These are phyloP conservation scores for Acrocephalus arundinaceus DNA, from an alignment of 2,113 vertebrate genomes.

Conservation along the genomic window DNA sequence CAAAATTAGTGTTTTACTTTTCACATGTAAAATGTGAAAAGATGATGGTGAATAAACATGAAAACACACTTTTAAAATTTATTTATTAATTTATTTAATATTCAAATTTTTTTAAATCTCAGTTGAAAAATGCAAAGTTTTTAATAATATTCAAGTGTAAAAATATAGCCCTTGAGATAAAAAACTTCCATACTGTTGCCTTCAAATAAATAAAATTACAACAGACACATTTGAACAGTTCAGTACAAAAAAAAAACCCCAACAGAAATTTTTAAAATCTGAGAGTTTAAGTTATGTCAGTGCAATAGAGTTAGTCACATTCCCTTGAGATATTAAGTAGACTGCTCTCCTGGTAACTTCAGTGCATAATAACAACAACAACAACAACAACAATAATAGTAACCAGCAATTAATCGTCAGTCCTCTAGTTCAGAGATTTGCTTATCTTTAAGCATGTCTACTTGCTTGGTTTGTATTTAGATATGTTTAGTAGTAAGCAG, in stretches of 20 bases:
- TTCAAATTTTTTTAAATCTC: background rate
- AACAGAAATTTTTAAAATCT: background rate
- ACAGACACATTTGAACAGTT: background rate
- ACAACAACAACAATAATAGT: background rate
- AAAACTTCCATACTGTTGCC: background rate
- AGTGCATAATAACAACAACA: background rate
- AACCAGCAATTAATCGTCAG: background rate
- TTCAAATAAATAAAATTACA: constrained; percentile 47
- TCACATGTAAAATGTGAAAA: background rate
- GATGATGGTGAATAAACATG: background rate
- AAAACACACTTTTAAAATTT: background rate
- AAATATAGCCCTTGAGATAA: background rate
- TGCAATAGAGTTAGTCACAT: background rate
- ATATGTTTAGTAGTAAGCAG: background rate
- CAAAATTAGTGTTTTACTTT: background rate
- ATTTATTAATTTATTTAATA: background rate
- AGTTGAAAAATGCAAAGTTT: constrained; percentile 15
- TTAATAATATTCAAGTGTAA: constrained; percentile 24
- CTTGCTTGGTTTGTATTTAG: background rate
- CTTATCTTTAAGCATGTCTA: background rate
- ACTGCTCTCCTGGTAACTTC: background rate
- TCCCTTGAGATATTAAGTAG: background rate
- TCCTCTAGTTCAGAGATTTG: background rate
- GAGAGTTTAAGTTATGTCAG: constrained; percentile 28
- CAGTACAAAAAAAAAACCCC: background rate